Conservation (phyloP, 2,113 vertebrate species). For the Epinephelus moara region DNA sequence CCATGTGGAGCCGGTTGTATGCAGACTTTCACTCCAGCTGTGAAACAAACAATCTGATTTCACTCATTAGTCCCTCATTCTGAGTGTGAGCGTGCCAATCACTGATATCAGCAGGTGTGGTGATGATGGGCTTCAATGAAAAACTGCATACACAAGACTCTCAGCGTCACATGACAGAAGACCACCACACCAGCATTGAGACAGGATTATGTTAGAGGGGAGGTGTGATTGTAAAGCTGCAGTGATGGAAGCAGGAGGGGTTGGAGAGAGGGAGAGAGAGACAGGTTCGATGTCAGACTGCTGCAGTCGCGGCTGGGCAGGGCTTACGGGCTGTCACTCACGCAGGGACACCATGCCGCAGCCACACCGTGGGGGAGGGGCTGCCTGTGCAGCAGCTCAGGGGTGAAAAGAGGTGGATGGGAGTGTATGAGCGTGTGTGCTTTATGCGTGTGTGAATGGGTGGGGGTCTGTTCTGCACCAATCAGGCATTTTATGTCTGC, state of each 20-base stretch:
- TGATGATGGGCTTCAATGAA: background rate
- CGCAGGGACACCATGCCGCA: conserved; percentile 67
- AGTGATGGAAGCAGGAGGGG: conserved; percentile 57
- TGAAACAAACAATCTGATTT: conserved; percentile 1
- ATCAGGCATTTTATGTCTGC: conserved; percentile 39
- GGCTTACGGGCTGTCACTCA: conserved; percentile 69
- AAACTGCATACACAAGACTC: background rate
- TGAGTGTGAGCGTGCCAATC: conserved; percentile 10
- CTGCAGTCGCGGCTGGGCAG: conserved; percentile 78
- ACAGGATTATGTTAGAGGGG: conserved; percentile 62
- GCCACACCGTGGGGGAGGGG: conserved; percentile 71
- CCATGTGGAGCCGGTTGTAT: background rate
- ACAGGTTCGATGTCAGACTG: conserved; percentile 72
- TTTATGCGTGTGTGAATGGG: background rate
- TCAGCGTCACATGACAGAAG: conserved; percentile 34
- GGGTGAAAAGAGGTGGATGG: conserved; percentile 32
- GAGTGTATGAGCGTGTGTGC: background rate
- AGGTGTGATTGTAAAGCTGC: conserved; percentile 71
- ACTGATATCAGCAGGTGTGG: conserved; percentile 13
- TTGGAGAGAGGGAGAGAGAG: conserved; percentile 3
- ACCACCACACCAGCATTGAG: conserved; percentile 42
- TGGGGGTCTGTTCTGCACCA: conserved; percentile 54
- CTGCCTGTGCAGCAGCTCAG: conserved; percentile 54
- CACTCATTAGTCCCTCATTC: background rate
- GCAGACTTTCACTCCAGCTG: conserved; percentile 19